phyloP scores from a whole-genome alignment of 2,797 vertebrate genomes.

The Clarias pachynema region DNA sequence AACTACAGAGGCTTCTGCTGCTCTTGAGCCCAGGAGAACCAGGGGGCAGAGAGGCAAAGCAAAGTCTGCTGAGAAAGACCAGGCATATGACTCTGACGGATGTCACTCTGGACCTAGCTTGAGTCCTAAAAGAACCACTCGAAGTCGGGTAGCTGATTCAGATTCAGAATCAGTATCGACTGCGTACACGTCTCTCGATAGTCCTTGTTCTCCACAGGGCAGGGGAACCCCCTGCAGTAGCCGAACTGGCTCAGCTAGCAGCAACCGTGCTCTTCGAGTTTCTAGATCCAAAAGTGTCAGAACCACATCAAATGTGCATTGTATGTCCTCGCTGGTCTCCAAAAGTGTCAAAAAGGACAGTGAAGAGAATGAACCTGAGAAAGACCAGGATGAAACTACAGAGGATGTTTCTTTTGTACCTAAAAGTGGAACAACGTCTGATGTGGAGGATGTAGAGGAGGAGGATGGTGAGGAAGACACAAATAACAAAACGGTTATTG shows the following conservation, averaged over 20 bases:
- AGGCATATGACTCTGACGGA: slow-evolving; percentile 69
- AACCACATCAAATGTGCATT: not conserved
- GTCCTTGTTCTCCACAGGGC: slow-evolving; percentile 47
- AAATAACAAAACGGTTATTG: slow-evolving; percentile 62
- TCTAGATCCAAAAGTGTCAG: slow-evolving; percentile 41
- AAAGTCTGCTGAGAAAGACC: slow-evolving; percentile 41
- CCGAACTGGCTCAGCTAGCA: slow-evolving; percentile 67
- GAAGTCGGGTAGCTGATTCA: slow-evolving; percentile 48
- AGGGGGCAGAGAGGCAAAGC: slow-evolving; percentile 45
- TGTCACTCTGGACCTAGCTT: slow-evolving; percentile 69
- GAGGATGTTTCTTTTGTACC: not conserved
- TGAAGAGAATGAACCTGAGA: slow-evolving; percentile 1
- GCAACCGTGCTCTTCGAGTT: slow-evolving; percentile 34
- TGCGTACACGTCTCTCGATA: slow-evolving; percentile 53
- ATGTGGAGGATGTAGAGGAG: slow-evolving; percentile 43
- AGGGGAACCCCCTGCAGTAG: slow-evolving; percentile 71
- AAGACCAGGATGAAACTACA: not conserved
- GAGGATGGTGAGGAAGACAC: slow-evolving; percentile 42
- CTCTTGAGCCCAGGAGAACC: slow-evolving; percentile 47
- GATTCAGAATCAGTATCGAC: slow-evolving; percentile 64
- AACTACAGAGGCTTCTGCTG: slow-evolving; percentile 42
- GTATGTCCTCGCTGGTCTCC: not conserved
- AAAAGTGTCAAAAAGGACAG: not conserved
- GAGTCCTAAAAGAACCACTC: slow-evolving; percentile 49
- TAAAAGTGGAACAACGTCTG: slow-evolving; percentile 8